Evolutionary conservation across 2,888 invertebrate genomes (phyloP), one percentile per base, ranked within the genome.

Genomic region (Creontiades dilutus): DNA sequence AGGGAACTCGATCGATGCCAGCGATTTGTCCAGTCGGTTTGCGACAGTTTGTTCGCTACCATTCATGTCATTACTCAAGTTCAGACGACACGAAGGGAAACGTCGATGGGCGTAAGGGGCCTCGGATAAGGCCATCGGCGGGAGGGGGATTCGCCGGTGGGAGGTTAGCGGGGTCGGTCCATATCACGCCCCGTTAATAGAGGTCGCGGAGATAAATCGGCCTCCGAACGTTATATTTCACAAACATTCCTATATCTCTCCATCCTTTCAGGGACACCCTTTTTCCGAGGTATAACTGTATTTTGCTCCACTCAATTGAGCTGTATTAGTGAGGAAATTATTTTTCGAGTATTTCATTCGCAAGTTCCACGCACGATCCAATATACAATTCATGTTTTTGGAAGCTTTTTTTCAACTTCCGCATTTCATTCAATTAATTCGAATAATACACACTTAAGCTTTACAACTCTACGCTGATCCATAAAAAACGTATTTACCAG

Each of bases 41-140:
- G 88, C 88, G 88, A 88, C 88, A 88, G 88, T 88, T 88, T 88
- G 88, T 88, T 78, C 88, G 88, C 88, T 55, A 46, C 52, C 55
- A 88, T 88, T 68, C 88, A 88, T 88, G 88, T 88, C 88, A 88
- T 88, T 88, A 88, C 88, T 88, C 88, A 88, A 88, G 88, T 88
- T 78, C 61, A 78, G 75, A 86, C 86, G n/a, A 46, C 37, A 48
- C 68, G 19, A 46, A 19, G 75, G 76, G 46, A 19, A 78, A 78
- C 46, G 78, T 37, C 78, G 78, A 37, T 37, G 78, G 78, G 78
- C 46, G 78, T 47, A 23, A 28, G 85, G 57, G 27, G 23, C 55
- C 57, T 4, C 11, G 28, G 14, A n/a, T 16, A 12, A 7, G 19
- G 14, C 11, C 52, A 19, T n/a, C 19, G 23, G 46, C 2, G 23